These are phyloP conservation scores for Palaemon carinicauda DNA, from an alignment of 1,140 invertebrate genomes.

Conservation along the genomic window DNA sequence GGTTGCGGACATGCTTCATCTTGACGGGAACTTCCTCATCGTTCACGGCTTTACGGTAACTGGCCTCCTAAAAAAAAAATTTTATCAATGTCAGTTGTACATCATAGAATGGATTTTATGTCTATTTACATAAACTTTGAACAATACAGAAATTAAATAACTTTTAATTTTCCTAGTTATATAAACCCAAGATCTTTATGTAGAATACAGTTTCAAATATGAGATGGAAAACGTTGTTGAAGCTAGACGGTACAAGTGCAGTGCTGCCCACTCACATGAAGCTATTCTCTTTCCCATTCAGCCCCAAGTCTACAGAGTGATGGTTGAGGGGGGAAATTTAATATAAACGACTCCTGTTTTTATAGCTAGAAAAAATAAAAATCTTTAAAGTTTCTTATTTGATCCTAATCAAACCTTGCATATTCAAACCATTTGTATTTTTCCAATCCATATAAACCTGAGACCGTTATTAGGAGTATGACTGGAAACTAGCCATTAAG, in stretches of 20 bases:
- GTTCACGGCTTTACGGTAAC: slow-evolving; percentile 44
- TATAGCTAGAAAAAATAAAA: background rate
- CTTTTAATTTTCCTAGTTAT: no score
- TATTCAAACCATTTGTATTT: background rate
- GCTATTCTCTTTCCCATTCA: no score
- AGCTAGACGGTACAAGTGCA: no score
- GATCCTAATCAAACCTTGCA: no score
- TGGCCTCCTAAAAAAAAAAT: slow-evolving; percentile 25
- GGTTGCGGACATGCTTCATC: slow-evolving; percentile 90
- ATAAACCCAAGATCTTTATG: background rate
- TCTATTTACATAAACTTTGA: no score
- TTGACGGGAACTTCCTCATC: slow-evolving; percentile 85
- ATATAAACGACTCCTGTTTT: background rate
- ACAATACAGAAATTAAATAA: no score
- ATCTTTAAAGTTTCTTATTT: no score
- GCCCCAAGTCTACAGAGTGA: no score
- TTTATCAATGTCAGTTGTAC: background rate
- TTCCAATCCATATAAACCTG: background rate
- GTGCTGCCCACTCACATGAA: no score
- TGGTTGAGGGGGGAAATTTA: background rate
- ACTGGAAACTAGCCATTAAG: no score
- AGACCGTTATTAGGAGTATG: background rate
- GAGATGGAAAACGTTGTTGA: no score
- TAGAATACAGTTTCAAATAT: background rate
- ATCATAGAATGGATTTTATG: no score